Evolutionary conservation across 2,797 vertebrate genomes (phyloP).

Genomic region (Spatula versicolor): DNA sequence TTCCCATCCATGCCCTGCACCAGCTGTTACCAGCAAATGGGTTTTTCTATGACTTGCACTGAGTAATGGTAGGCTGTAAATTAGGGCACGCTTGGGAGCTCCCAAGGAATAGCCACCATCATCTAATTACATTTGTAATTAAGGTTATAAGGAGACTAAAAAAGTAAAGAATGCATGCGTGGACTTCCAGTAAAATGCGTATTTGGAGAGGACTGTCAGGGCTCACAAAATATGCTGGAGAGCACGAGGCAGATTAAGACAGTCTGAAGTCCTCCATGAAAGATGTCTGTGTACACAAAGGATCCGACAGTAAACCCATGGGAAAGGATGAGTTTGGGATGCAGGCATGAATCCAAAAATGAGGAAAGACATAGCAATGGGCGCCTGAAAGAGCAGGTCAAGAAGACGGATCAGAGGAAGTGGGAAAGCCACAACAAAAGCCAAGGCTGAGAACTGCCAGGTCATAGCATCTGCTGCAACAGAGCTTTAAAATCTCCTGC

Average conservation of each 20-base stretch:
- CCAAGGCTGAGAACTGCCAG: neutral
- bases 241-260: neutral
- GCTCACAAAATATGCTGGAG: neutral
- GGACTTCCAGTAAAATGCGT: slow-evolving; percentile 34
- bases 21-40: slow-evolving; percentile 61
- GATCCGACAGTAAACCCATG: slow-evolving; percentile 12
- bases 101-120: slow-evolving; percentile 40
- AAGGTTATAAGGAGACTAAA: slow-evolving; percentile 41
- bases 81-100: slow-evolving; percentile 55
- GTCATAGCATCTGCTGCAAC: neutral
- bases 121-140: slow-evolving; percentile 65
- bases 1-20: slow-evolving; percentile 8
- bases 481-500: neutral
- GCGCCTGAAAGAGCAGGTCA: neutral
- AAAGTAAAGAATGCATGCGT: slow-evolving; percentile 13
- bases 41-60: slow-evolving; percentile 1
- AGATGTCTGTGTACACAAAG: slow-evolving; percentile 2
- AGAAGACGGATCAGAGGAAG: neutral
- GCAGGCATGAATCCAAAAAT: slow-evolving; percentile 15
- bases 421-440: slow-evolving; percentile 21
- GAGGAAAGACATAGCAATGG: neutral
- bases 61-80: slow-evolving; percentile 54
- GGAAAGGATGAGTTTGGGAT: slow-evolving; percentile 24
- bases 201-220: neutral
- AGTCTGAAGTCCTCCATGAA: neutral